Base-by-base conservation (phyloP, 2,797 vertebrate species). In the Myotis planiceps region DNA sequence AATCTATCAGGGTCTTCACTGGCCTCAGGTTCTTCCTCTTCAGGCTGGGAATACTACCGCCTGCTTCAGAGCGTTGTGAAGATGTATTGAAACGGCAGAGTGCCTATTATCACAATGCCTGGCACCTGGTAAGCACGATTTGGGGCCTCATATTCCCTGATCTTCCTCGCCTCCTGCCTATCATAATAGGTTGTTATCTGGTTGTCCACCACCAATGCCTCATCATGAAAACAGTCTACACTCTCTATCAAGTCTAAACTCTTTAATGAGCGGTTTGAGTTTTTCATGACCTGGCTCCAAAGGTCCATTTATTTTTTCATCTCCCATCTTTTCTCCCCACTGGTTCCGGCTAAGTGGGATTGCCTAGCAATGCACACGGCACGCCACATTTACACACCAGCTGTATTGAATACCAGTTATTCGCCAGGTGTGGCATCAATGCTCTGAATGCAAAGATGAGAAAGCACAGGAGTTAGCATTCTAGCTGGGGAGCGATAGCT, bases 231-330 rank as follows among this genome's bases (percentile, higher is more conserved):
- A 63, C 9, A 16, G 25, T 60, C 69, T 9, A 37, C 21, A 34
- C 53, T 81, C 23, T 53, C n/a, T 53, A 3, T 78, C 14, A 92
- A 29, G 55, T 32, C 27, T 29, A 42, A 72, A 53, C 15, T 82
- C 90, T 78, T 76, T 88, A 34, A 80, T 58, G 29, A 45, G 69
- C 16, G 19, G 18, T 47, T 76, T 55, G 72, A 68, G 58, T 58
- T 69, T 69, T 72, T 63, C 51, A 34, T 65, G 69, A 65, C 74
- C 42, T 1, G 47, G 27, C 83, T 85, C 74, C 34, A 68, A 68
- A 49, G n/a, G 60, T 87, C 51, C 29, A 6, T 32, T 75, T 80
- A 39, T 42, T 53, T 58, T 84, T 91, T 89, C 58, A 34, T 80
- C 4, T 49, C 16, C 71, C 45, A 13, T 34, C 32, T 85, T 75